Evolutionary conservation across 2,113 vertebrate species (phyloP), one percentile per base, ranked within the genome.

Genomic region (Cynopterus brachyotis): DNA sequence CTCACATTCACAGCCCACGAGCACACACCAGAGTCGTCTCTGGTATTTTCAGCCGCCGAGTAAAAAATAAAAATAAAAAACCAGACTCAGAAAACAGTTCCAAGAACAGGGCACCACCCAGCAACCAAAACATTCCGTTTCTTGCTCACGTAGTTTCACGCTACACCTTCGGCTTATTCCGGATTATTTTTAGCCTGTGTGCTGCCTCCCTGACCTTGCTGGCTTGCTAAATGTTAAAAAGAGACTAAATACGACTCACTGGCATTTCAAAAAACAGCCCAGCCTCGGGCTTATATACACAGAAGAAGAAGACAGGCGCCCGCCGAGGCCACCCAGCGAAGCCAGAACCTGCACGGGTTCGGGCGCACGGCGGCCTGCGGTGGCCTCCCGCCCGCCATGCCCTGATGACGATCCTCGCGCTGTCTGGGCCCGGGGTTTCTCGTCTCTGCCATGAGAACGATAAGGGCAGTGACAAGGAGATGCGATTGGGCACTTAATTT

Each of bases 131-230:
- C 95, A 98, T 96, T 97, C 92, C 94, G 96, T 40, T 95, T 89
- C 87, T 95, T 91, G 60, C 69, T 87, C 95, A 88, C 91, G 90
- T 7, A 91, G 80, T 95, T 95, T 96, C 84, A 90, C 78, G 62
- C 90, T 95, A 81, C 84, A 97, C 97, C 97, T 98, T 95, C 78
- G 67, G 91, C 96, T 98, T 96, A 97, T 95, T 96, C 94, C 95
- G 96, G 94, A 95, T 76, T 97, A 97, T 98, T 95, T 97, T 96
- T 96, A 97, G 96, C 59, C 45, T 85, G 45, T 76, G 89, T 94
- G 22, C 76, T 94, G 55, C 64, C 81, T 96, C 62, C 69, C 70
- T 97, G 80, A 86, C 96, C 95, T 96, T 93, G 75, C 69, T 86
- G 92, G 57, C 70, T 97, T 92, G 69, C 85, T 79, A 42, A 95